Evolutionary conservation across 2,797 vertebrate genomes (phyloP).

Genomic region (Trachops cirrhosus): DNA sequence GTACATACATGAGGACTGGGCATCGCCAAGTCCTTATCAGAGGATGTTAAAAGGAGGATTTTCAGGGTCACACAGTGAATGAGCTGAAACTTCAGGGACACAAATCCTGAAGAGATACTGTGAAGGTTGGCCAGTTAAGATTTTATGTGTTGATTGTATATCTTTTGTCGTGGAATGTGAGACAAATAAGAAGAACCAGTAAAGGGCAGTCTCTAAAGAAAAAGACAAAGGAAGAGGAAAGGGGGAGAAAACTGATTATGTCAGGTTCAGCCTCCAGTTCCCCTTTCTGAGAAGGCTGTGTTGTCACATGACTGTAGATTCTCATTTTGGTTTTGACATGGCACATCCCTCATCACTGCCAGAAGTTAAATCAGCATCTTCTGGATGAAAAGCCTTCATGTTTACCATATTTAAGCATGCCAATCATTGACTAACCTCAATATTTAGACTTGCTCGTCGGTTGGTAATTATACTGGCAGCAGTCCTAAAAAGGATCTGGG

Average conservation of each 20-base stretch:
- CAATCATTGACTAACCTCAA: slow-evolving; percentile 19
- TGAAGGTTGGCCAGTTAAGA: background rate
- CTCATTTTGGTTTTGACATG: slow-evolving; percentile 65
- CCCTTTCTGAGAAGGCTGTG: background rate
- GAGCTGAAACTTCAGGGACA: background rate
- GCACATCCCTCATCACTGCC: background rate
- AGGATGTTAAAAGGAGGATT: background rate
- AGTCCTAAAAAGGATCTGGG: background rate
- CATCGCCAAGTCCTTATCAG: background rate
- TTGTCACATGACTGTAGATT: slow-evolving; percentile 27
- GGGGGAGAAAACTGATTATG: background rate
- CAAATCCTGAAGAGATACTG: background rate
- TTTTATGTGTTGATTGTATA: background rate
- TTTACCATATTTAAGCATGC: slow-evolving; percentile 40
- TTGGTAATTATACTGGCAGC: background rate
- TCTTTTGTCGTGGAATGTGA: background rate
- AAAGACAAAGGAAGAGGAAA: background rate
- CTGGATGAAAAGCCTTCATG: slow-evolving; percentile 55
- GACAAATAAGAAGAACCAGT: background rate
- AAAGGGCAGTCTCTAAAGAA: background rate
- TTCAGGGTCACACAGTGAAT: background rate
- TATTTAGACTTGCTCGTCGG: slow-evolving; percentile 41
- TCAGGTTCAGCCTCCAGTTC: background rate
- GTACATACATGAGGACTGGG: background rate
- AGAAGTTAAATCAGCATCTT: slow-evolving; percentile 49